Percentiles rank a stretch among this genome's conserved stretches.
phyloP scores from a whole-genome alignment of 2,888 invertebrate species.

The Megamerina dolium region DNA sequence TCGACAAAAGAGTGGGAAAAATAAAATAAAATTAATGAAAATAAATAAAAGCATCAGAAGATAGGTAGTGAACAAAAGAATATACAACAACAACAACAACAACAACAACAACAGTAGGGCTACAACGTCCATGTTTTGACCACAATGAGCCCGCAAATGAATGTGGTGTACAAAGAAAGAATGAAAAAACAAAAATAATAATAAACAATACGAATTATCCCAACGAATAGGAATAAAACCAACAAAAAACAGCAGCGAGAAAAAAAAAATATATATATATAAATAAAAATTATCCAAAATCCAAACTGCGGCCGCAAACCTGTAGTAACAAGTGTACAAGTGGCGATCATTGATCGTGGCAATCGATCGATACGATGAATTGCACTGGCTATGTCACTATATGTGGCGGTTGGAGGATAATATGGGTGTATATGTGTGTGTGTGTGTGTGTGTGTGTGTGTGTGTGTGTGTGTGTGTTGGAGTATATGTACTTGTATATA shows the following conservation, averaged over 20 bases:
- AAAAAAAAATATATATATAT: neutral
- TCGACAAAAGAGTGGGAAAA: conserved; percentile 4
- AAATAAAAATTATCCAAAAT: conserved; percentile 5
- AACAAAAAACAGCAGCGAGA: neutral
- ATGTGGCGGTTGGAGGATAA: neutral
- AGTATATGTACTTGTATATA: too few relatives aligned
- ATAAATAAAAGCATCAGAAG: conserved; percentile 30
- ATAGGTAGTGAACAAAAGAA: conserved; percentile 18
- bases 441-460: conserved; percentile 1
- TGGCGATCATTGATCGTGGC: conserved; percentile 46
- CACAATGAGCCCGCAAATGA: conserved; percentile 42
- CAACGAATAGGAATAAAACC: neutral
- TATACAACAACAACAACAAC: conserved; percentile 4
- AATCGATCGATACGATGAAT: conserved; percentile 35
- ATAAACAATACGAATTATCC: conserved; percentile 4
- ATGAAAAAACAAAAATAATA: neutral
- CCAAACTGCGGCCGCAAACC: conserved; percentile 33
- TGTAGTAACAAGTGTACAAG: conserved; percentile 47
- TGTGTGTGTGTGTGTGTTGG: too few relatives aligned
- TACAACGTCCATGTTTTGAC: conserved; percentile 22
- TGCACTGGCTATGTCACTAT: too few relatives aligned
- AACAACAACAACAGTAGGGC: conserved; percentile 8
- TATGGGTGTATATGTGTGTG: conserved; percentile 5
- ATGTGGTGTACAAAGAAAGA: conserved; percentile 25
- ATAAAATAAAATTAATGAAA: conserved; percentile 27